Conservation (phyloP, 2,113 vertebrate species). For the zebrafish (Danio rerio) region GRCz12tu NC_133182.1:35529501-35530000, state of each 20-base stretch:
- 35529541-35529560: not conserved
- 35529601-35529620: not conserved
- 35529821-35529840: no score
- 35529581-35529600: not conserved
- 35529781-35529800: not conserved
- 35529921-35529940: no score
- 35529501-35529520: constrained; percentile 41
- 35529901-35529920: no score
- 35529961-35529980: no score
- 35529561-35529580: not conserved
- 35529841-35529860: no score
- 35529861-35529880: no score
- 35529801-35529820: not conserved
- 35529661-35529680: not conserved
- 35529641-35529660: not conserved
- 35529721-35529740: not conserved
- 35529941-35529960: no score
- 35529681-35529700: not conserved
- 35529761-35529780: not conserved
- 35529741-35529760: not conserved
- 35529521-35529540: not conserved
- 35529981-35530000: no score
- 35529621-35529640: not conserved
- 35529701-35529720: not conserved
- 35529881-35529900: no score